Evolutionary conservation across 2,113 vertebrate genomes (phyloP), one percentile per base, ranked within the genome.

Genomic region (Equus przewalskii): DNA sequence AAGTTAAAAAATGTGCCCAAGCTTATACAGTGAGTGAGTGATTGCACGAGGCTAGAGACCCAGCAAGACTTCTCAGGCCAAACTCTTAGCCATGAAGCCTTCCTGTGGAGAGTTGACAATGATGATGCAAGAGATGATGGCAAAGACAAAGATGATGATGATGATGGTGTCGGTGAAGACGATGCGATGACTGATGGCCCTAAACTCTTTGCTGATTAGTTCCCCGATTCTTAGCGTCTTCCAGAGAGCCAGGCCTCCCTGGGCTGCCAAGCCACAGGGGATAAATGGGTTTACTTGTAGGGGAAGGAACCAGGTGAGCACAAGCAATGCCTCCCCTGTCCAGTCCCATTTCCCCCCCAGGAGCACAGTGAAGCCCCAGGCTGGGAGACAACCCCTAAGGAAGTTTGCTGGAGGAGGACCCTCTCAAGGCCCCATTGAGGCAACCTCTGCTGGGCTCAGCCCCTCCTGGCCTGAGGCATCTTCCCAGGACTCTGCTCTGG

Each of bases 91-190:
- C 16, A 10, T 33, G 14, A 5, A 8, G 14, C 67, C 36, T 28
- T 16, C 14, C 30, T 19, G 41, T n/a, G 65, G 51, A 41, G 6
- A 30, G 21, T 0, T 22, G 60, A 4, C 0, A 21, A 3, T 10
- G 21, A 7, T 0, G 15, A 11, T 6, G n/a, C 26, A 3, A 49
- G 22, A 26, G n/a, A 18, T 26, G 8, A 4, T 21, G 6, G 24
- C 21, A 0, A 58, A 11, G 28, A 11, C 16, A n/a, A 15, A 28
- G 51, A 15, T 33, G 30, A 19, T 4, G 8, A 9, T 14, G 44
- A 4, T 24, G 24, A 10, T 9, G 19, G 21, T 22, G 6, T 24
- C 4, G 4, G 11, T 15, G 10, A 3, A 11, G 56, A 75, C 11
- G 2, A 2, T 54, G 10, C 19, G 18, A 44, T 46, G 72, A 14